Conservation (phyloP, 2,797 vertebrate species). For the Cryptoblepharus egeriae region DNA sequence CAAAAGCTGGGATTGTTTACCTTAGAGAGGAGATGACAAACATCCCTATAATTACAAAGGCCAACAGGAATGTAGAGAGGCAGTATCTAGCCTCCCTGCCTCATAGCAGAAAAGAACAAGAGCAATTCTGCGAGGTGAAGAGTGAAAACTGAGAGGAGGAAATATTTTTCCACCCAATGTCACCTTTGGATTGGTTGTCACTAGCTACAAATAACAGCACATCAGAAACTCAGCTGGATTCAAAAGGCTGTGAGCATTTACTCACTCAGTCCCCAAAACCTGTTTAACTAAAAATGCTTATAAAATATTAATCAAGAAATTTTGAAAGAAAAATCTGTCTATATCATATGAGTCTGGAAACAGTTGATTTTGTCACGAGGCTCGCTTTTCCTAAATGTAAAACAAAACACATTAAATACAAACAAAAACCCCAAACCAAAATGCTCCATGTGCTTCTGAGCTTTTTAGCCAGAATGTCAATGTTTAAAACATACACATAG, state of each 20-base stretch:
- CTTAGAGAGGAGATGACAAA: constrained; percentile 28
- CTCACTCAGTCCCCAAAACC: background rate
- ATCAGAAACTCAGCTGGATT: background rate
- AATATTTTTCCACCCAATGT: constrained; percentile 19
- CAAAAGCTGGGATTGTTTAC: constrained; percentile 14
- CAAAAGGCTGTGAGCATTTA: background rate
- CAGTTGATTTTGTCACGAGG: background rate
- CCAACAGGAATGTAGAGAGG: constrained; percentile 15
- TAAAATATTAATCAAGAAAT: background rate
- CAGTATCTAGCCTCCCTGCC: constrained; percentile 8
- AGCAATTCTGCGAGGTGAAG: background rate
- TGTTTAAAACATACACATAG: too few species aligned
- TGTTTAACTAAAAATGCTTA: background rate
- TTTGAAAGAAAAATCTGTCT: background rate
- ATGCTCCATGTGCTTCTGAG: too few species aligned
- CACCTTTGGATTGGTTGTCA: constrained; percentile 22
- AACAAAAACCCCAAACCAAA: too few species aligned
- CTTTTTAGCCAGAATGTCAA: too few species aligned
- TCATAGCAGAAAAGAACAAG: constrained; percentile 7
- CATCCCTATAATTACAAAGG: constrained; percentile 26
- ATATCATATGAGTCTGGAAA: background rate
- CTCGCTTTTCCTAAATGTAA: background rate
- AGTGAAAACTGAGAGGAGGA: constrained; percentile 28
- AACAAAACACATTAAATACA: too few species aligned
- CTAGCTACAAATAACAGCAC: background rate